Evolutionary conservation across 2,797 vertebrate species (phyloP).

Genomic region (Dicrostonyx torquatus): DNA sequence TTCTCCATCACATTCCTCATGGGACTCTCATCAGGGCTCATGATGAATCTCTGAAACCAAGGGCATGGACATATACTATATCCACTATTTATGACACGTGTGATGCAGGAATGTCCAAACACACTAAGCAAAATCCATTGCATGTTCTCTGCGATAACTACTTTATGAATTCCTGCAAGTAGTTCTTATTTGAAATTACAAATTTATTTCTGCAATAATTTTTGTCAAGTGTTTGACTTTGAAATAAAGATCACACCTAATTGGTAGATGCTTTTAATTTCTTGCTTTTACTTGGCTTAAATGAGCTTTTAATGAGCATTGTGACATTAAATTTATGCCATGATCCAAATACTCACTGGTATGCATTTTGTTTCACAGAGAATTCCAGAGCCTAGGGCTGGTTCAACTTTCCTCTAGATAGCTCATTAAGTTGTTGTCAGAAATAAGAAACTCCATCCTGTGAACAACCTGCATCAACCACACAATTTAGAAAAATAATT

Average conservation of each 20-base stretch:
- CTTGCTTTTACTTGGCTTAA: constrained; percentile 2
- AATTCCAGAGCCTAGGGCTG: background rate
- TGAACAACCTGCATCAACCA: background rate
- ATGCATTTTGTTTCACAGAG: background rate
- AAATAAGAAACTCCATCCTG: background rate
- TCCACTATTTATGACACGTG: background rate
- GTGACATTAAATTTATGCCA: background rate
- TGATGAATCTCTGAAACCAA: background rate
- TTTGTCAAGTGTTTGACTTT: background rate
- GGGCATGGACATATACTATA: background rate
- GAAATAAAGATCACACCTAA: background rate
- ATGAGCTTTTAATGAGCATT: background rate
- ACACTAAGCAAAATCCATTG: background rate
- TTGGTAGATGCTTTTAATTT: constrained; percentile 18
- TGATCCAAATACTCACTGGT: background rate
- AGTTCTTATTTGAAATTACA: background rate
- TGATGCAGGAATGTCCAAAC: background rate
- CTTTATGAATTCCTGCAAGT: background rate
- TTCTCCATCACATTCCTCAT: background rate
- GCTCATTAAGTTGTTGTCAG: background rate
- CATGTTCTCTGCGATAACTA: background rate
- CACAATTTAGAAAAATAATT: background rate
- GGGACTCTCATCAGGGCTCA: background rate
- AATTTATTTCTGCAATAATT: constrained; percentile 8
- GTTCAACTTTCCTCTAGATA: background rate